Conservation (phyloP, 1,140 invertebrate species). For the Aphidius ervi region DNA sequence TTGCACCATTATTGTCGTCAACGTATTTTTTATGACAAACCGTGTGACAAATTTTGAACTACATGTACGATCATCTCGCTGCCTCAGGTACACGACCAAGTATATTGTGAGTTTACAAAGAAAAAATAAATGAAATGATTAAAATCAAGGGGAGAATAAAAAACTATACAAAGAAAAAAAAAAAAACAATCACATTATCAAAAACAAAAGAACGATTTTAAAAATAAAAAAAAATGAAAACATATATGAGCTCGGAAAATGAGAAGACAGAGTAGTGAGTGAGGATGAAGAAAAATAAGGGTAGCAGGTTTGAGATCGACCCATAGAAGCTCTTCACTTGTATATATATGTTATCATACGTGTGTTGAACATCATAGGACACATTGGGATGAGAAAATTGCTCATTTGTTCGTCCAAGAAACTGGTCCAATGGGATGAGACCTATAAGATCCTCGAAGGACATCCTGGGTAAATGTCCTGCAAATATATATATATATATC, state of each 20-base stretch:
- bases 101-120: neutral
- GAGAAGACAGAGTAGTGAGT: slow-evolving; percentile 13
- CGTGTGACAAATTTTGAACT: slow-evolving; percentile 45
- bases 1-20: slow-evolving; percentile 18
- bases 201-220: slow-evolving; percentile 11
- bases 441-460: neutral
- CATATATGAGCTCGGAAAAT: slow-evolving; percentile 13
- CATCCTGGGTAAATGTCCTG: slow-evolving; percentile 17
- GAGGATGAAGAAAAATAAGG: slow-evolving; percentile 8
- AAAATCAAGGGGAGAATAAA: slow-evolving; percentile 16
- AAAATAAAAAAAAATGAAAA: slow-evolving; percentile 13
- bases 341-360: slow-evolving; percentile 30
- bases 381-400: slow-evolving; percentile 35
- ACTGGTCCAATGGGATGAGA: slow-evolving; percentile 22
- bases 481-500: slow-evolving; percentile 5
- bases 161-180: slow-evolving; percentile 13
- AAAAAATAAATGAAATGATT: slow-evolving; percentile 19
- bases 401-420: slow-evolving; percentile 31
- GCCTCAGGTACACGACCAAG: too few species aligned
- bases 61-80: slow-evolving; percentile 34
- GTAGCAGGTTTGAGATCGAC: slow-evolving; percentile 20
- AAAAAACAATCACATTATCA: slow-evolving; percentile 19
- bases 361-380: slow-evolving; percentile 44
- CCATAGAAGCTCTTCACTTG: slow-evolving; percentile 19
- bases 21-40: slow-evolving; percentile 28